Evolutionary conservation across 1,140 invertebrate genomes (phyloP).

Genomic region (Dendroctonus ponderosae): DNA sequence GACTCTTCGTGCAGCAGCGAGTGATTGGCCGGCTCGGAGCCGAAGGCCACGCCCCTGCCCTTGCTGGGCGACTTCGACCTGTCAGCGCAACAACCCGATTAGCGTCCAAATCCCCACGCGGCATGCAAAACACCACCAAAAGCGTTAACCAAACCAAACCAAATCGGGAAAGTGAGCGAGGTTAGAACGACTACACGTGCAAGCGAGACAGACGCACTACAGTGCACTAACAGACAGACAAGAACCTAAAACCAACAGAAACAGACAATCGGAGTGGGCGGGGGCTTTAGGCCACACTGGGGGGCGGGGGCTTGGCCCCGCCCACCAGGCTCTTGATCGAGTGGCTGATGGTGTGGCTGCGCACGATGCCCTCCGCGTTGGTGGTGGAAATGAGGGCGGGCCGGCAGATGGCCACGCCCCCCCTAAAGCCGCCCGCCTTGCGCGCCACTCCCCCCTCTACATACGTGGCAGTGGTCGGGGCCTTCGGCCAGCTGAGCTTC

Average conservation of each 20-base stretch:
- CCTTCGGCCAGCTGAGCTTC: conserved; percentile 65
- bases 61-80: conserved; percentile 53
- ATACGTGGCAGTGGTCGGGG: conserved; percentile 65
- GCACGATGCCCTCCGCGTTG: conserved; percentile 61
- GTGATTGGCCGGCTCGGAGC: conserved; percentile 56
- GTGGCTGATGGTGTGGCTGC: conserved; percentile 46
- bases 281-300: no score
- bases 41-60: conserved; percentile 56
- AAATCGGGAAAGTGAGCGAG: no score
- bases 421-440: not conserved
- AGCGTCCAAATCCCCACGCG: not conserved
- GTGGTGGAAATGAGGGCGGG: conserved; percentile 69
- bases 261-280: no score
- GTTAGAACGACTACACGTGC: no score
- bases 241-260: no score
- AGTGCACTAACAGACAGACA: no score
- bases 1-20: conserved; percentile 49
- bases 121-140: no score
- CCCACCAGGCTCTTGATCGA: no score
- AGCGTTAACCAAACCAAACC: no score
- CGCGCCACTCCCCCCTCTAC: conserved; percentile 54
- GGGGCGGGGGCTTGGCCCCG: no score
- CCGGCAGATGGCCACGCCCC: conserved; percentile 60
- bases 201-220: no score
- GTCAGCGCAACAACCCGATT: conserved; percentile 13